Evolutionary conservation across 2,113 vertebrate species (phyloP).

Genomic region (Dromas ardeola): DNA sequence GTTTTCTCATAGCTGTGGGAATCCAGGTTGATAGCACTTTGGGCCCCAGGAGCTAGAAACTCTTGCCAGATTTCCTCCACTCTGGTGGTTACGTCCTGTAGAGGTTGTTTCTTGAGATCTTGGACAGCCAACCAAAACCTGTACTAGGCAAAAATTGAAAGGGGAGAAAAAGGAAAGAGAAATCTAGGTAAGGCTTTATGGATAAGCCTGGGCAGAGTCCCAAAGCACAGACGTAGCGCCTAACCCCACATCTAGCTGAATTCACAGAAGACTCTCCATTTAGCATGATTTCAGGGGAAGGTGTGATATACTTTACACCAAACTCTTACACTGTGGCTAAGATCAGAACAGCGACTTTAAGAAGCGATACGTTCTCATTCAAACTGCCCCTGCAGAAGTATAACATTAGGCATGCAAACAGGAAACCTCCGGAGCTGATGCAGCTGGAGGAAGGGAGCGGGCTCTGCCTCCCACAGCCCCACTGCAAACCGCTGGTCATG

Average conservation of each 20-base stretch:
- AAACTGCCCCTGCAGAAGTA: not conserved
- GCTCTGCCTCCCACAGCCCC: not conserved
- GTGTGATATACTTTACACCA: not conserved
- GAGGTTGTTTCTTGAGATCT: conserved; percentile 90
- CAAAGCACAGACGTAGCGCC: not conserved
- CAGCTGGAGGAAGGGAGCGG: not conserved
- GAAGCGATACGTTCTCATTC: not conserved
- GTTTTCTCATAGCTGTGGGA: conserved; percentile 96
- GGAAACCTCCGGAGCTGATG: not conserved
- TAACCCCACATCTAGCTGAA: not conserved
- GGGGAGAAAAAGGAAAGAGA: not conserved
- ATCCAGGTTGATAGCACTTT: conserved; percentile 95
- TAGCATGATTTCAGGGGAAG: not conserved
- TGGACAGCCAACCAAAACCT: conserved; percentile 97
- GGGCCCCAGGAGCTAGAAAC: conserved; percentile 92
- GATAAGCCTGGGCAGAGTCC: not conserved
- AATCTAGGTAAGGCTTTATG: not conserved
- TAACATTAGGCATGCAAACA: not conserved
- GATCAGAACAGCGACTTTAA: not conserved
- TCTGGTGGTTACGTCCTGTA: conserved; percentile 86
- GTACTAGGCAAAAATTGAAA: conserved; percentile 11
- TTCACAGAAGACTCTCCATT: not conserved
- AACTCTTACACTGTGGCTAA: not conserved
- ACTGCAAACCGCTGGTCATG: not conserved
- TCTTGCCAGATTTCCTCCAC: conserved; percentile 97